These are phyloP conservation scores for Chirona hameri DNA, from an alignment of 2,888 invertebrate species.

Conservation along the genomic window DNA sequence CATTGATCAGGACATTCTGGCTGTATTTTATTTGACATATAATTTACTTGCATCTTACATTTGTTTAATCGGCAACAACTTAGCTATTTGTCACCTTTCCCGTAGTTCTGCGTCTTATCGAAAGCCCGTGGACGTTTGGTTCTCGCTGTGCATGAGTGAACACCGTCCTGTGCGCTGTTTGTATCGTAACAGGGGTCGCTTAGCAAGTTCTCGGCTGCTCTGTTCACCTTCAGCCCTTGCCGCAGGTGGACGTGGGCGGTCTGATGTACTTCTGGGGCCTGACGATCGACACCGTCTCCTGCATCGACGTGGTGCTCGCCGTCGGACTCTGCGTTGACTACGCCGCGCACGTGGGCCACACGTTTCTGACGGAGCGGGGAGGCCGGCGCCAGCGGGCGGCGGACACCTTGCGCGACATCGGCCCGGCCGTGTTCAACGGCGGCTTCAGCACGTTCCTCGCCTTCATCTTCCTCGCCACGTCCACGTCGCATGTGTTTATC, in stretches of 20 bases:
- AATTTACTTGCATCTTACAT: no score
- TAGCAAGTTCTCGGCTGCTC: no score
- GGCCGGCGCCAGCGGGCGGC: constrained; percentile 52
- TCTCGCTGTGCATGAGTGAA: no score
- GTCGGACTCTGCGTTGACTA: constrained; percentile 55
- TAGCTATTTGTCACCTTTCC: no score
- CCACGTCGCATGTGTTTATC: constrained; percentile 46
- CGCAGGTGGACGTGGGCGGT: constrained; percentile 55
- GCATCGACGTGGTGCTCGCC: constrained; percentile 51
- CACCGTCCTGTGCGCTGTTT: no score
- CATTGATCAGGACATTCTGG: no score
- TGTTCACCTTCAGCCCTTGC: no score
- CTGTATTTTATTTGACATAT: no score
- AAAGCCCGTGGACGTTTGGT: no score
- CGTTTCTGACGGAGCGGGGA: constrained; percentile 38
- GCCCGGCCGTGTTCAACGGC: constrained; percentile 49
- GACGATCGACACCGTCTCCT: constrained; percentile 53
- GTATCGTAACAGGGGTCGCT: no score
- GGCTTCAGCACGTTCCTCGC: constrained; percentile 47
- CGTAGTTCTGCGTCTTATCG: no score
- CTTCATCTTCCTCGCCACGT: constrained; percentile 44
- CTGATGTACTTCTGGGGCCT: constrained; percentile 45
- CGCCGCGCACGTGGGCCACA: constrained; percentile 52
- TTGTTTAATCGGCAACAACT: no score
- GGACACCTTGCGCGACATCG: constrained; percentile 66